Percentiles rank a stretch among this genome's conserved stretches.
Evolutionary conservation across 2,888 invertebrate genomes (phyloP).

Genomic region (Pyrrhia umbra): DNA sequence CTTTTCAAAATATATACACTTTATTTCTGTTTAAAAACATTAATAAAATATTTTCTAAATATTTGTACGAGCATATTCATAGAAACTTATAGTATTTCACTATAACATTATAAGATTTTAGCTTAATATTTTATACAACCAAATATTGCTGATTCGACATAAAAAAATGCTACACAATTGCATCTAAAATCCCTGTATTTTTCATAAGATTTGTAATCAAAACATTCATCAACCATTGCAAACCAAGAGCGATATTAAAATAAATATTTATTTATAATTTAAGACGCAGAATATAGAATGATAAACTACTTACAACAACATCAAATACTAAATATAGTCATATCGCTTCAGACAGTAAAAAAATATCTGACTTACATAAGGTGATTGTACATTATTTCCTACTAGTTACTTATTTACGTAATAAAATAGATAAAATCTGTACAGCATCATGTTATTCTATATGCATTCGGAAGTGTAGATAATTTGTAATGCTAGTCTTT

Average conservation of each 20-base stretch:
- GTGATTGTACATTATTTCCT: slow-evolving; percentile 35
- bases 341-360: slow-evolving; percentile 26
- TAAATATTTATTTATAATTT: not conserved
- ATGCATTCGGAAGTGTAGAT: slow-evolving; percentile 35
- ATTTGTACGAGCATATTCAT: too few relatives aligned
- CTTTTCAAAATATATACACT: not conserved
- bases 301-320: not conserved
- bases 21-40: not conserved
- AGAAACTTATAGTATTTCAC: too few relatives aligned
- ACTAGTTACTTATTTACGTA: slow-evolving; percentile 44
- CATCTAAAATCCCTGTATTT: not conserved
- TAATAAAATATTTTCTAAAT: too few relatives aligned
- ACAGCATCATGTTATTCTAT: slow-evolving; percentile 28
- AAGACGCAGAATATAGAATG: not conserved
- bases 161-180: not conserved
- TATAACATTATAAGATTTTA: too few relatives aligned
- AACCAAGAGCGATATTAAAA: not conserved
- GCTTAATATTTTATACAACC: too few relatives aligned
- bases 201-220: not conserved
- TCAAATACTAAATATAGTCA: slow-evolving; percentile 1
- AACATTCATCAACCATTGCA: too few relatives aligned
- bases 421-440: slow-evolving; percentile 40
- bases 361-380: slow-evolving; percentile 42
- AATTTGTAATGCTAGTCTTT: not conserved
- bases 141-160: not conserved